Base-by-base conservation (phyloP, 2,113 vertebrate genomes). In the Pontoporia blainvillei region DNA sequence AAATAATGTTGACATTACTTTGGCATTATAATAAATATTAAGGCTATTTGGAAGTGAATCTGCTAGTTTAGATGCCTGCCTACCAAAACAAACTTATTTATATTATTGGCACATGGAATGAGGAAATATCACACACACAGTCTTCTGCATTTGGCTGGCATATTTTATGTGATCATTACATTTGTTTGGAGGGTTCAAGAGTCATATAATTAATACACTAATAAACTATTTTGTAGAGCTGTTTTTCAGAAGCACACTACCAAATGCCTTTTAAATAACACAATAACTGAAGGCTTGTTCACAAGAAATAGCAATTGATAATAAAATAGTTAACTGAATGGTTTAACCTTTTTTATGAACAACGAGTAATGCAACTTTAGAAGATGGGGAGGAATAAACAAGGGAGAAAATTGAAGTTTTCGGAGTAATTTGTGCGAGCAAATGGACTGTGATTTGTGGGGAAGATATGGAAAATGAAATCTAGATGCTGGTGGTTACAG, bases 1-100 rank as follows among this genome's bases (percentile, higher is more conserved):
- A 98, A 98, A 98, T 98, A 98, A 98, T 95, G 96, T 97, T 98
- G 98, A 98, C 97, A 97, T 98, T 98, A 97, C 97, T 98, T 98
- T 98, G 98, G 97, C 98, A 98, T 98, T 97, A 96, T 95, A 97
- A 96, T 98, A 98, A 98, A 98, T 98, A 95, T 92, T 97, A 97
- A 98, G 98, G 96, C 96, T 98, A 96, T 96, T 98, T 99, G 98
- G 98, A 98, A 98, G 83, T 90, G 97, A 97, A 85, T 96, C 94
- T 97, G 94, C 85, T 94, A 90, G 93, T 97, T 98, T 97, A 97
- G 96, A 98, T 72, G 92, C 79, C 96, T 97, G 97, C 89, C 95
- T 91, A 96, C 86, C 86, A 92, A 96, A 97, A 95, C 95, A 95
- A 90, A 82, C 66, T 97, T 97, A 97, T 98, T 97, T 98, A 93